Evolutionary conservation across 2,113 vertebrate genomes (phyloP).

Genomic region (Cyrtonyx montezumae): DNA sequence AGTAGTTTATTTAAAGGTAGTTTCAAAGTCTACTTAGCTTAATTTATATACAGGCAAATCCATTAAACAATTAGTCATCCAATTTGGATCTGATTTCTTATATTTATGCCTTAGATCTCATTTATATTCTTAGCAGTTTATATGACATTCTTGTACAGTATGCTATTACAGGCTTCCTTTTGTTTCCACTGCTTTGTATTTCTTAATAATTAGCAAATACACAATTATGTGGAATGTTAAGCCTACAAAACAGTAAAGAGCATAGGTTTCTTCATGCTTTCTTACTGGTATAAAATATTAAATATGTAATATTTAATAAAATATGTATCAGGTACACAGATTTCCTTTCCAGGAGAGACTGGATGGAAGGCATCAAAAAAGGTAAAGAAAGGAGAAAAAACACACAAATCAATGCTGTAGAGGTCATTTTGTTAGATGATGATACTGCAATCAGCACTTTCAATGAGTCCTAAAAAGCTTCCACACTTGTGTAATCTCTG

Average conservation of each 20-base stretch:
- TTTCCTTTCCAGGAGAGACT: background rate
- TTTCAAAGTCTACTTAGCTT: background rate
- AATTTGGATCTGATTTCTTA: background rate
- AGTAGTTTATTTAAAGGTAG: background rate
- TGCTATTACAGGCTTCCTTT: background rate
- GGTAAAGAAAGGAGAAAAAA: background rate
- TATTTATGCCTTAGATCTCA: background rate
- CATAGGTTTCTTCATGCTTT: fast-evolving
- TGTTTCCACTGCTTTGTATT: background rate
- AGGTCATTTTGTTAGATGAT: background rate
- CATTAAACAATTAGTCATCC: background rate
- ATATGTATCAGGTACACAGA: background rate
- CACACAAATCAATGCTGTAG: background rate
- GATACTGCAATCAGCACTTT: background rate
- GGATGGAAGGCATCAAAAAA: background rate
- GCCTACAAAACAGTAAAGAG: background rate
- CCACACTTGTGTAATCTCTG: background rate
- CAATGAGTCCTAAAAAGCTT: background rate
- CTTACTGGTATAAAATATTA: background rate
- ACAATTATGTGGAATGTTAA: background rate
- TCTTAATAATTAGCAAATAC: background rate
- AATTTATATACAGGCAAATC: background rate
- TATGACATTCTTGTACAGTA: background rate
- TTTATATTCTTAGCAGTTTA: background rate
- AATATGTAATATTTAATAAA: background rate